Evolutionary conservation across 2,113 vertebrate species (phyloP), one percentile per base, ranked within the genome.

Genomic region (Penelope pileata): DNA sequence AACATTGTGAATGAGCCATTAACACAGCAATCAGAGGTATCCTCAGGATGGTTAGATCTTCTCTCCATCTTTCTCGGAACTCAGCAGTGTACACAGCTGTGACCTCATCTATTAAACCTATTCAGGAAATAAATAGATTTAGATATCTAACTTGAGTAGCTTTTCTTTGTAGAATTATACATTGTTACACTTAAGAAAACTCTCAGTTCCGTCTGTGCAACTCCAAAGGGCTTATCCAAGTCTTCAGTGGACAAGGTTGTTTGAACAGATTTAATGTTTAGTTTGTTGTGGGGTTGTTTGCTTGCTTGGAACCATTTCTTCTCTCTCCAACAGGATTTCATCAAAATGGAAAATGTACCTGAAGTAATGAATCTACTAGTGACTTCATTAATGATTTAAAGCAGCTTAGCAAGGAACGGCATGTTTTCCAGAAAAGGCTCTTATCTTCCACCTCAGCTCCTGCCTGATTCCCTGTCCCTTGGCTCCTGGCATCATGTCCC

Each of bases 1-100:
- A 96, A 91, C 67, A 94, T 60, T 87, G 90, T 90, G 86, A 95
- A 82, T 42, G 15, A 94, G 75, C 73, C 43, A 89, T 80, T 84
- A 77, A 79, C 18, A 15, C 50, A 45, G 84, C 89, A 96, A 74
- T 95, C 88, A 90, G n/a, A 77, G 21, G 54, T 81, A 92, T 81
- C 84, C 91, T 87, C 40, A 74, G 60, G 70, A 74, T 60, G 86
- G 40, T 54, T 94, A n/a, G 63, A 76, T 63, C 45, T 92, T 51
- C 84, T 83, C 75, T 91, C 45, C 88, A 77, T 88, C 40, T 86
- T 95, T 87, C 77, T 73, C 63, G 0, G 5, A 95, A 85, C 47
- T 92, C 30, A 38, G 16, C n/a, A 72, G 40, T 0, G 0, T 34
- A 45, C 54, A 75, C 29, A 70, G 32, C 77, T 86, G 30, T 77